phyloP scores from a whole-genome alignment of 2,888 invertebrate species.

The Therioaphis trifolii region DNA sequence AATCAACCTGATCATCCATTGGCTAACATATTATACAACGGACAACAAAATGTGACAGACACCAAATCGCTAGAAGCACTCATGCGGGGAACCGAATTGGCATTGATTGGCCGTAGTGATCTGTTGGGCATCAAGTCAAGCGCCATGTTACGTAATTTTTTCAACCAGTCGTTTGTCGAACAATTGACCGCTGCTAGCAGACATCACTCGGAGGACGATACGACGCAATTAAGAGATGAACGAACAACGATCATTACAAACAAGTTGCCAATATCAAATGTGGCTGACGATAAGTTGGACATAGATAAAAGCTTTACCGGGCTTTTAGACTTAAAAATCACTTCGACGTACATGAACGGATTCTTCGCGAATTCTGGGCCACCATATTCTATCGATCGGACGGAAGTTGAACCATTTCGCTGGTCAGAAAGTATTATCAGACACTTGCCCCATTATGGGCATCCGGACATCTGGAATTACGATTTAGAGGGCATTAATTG shows the following conservation, averaged over 20 bases:
- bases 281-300: conserved; percentile 37
- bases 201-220: not conserved
- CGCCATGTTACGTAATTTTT: conserved; percentile 1
- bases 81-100: conserved; percentile 73
- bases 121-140: conserved; percentile 66
- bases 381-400: conserved; percentile 66
- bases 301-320: conserved; percentile 65
- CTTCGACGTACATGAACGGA: conserved; percentile 65
- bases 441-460: conserved; percentile 75
- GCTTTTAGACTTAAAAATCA: conserved; percentile 65
- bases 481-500: conserved; percentile 70
- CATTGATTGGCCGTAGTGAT: conserved; percentile 74
- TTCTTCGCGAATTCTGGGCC: conserved; percentile 70
- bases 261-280: not conserved
- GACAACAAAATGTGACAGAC: conserved; percentile 73
- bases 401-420: conserved; percentile 73
- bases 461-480: conserved; percentile 82
- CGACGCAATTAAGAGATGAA: not conserved
- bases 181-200: not conserved
- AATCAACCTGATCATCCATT: conserved; percentile 71
- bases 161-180: conserved; percentile 41
- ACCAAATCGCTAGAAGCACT: conserved; percentile 71
- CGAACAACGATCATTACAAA: not conserved
- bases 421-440: conserved; percentile 80
- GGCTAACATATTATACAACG: conserved; percentile 71